phyloP scores from a whole-genome alignment of 2,888 invertebrate species.

The Drosophila differens region DNA sequence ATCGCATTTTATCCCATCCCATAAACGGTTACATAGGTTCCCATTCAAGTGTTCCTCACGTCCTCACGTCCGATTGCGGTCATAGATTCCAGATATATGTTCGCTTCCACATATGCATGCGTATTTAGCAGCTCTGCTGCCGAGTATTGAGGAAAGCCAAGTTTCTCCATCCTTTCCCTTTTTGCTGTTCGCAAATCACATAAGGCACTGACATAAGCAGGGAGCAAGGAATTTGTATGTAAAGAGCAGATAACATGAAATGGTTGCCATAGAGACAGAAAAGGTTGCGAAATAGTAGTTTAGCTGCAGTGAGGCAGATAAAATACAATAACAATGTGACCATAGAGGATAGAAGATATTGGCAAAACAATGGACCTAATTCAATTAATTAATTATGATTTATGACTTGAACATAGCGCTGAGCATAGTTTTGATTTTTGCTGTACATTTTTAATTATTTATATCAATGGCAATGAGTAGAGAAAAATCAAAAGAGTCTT shows the following conservation, averaged over 20 bases:
- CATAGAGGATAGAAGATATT: not conserved
- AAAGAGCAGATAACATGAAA: not conserved
- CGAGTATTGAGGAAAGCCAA: slow-evolving; percentile 10
- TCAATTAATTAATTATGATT: not conserved
- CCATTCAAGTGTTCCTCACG: slow-evolving; percentile 21
- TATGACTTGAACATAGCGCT: not conserved
- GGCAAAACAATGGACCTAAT: not conserved
- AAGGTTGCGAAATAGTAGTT: not conserved
- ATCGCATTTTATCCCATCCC: not conserved
- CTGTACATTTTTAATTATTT: not conserved
- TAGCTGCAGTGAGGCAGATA: not conserved
- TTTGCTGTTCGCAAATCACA: not conserved
- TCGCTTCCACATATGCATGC: slow-evolving; percentile 16
- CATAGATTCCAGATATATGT: slow-evolving; percentile 30
- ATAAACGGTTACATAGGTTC: not conserved
- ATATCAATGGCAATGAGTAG: not conserved
- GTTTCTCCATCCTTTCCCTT: slow-evolving; percentile 2
- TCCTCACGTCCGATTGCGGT: slow-evolving; percentile 36
- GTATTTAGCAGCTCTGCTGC: slow-evolving; percentile 16
- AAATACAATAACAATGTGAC: slow-evolving; percentile 9
- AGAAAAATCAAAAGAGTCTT: not conserved
- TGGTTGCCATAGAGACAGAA: slow-evolving; percentile 3
- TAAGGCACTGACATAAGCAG: not conserved
- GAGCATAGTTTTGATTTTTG: not conserved
- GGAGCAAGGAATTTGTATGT: not conserved